These are phyloP conservation scores for Melanostigma gelatinosum DNA, from an alignment of 2,113 vertebrate genomes.

Conservation along the genomic window DNA sequence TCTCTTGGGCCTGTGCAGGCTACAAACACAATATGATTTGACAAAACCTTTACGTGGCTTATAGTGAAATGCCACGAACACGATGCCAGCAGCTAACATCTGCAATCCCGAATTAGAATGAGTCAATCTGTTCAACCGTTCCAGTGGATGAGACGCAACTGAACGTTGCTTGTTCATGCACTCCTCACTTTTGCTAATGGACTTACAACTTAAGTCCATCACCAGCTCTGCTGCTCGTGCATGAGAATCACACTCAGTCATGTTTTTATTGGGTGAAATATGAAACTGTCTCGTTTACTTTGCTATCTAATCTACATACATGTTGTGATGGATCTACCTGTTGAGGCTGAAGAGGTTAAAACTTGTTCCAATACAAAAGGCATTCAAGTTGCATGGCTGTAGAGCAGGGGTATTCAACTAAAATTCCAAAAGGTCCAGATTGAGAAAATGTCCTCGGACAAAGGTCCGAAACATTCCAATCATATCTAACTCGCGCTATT, in stretches of 20 bases:
- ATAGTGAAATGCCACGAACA: not conserved
- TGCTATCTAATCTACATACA: not conserved
- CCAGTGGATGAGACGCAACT: constrained; percentile 26
- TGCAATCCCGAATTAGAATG: constrained; percentile 39
- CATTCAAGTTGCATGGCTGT: not conserved
- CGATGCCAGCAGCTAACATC: not conserved
- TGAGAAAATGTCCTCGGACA: too few relatives aligned
- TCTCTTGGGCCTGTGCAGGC: not conserved
- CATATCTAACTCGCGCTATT: too few relatives aligned
- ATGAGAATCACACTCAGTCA: constrained; percentile 3
- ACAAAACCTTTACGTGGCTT: constrained; percentile 2
- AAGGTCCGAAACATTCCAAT: too few relatives aligned
- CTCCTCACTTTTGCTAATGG: constrained; percentile 28
- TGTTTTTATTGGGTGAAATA: not conserved
- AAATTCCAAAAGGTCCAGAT: too few relatives aligned
- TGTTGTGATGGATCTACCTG: not conserved
- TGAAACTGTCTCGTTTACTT: not conserved
- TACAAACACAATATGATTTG: not conserved
- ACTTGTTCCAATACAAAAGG: not conserved
- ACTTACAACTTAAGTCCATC: constrained; percentile 42
- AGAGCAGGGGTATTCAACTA: too few relatives aligned
- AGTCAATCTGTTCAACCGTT: constrained; percentile 18
- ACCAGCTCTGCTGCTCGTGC: constrained; percentile 9
- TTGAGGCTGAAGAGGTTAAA: not conserved
- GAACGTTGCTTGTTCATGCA: not conserved